phyloP scores from a whole-genome alignment of 1,140 invertebrate species.

The Pseudomyrmex flavicornis region DNA sequence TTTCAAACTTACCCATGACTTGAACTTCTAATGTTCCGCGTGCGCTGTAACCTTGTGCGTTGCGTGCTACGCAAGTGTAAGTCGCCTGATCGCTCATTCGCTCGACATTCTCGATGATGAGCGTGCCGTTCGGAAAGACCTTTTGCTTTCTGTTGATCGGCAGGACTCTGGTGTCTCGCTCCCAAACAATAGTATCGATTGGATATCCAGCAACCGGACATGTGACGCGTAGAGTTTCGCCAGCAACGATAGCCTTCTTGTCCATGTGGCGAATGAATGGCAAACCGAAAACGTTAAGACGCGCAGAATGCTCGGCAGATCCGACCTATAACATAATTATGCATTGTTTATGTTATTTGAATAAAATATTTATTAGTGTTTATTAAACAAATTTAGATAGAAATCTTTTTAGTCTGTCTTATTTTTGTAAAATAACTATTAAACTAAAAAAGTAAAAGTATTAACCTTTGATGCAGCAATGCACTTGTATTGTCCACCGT shows the following conservation, averaged over 20 bases:
- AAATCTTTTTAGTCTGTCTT: background rate
- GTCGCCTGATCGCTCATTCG: slow-evolving; percentile 96
- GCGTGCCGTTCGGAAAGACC: slow-evolving; percentile 96
- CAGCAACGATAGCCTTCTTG: slow-evolving; percentile 97
- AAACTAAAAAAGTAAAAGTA: background rate
- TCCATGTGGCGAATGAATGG: slow-evolving; percentile 96
- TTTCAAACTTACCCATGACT: slow-evolving; percentile 95
- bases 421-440: background rate
- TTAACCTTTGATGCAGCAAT: slow-evolving; percentile 93
- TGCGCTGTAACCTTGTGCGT: slow-evolving; percentile 95
- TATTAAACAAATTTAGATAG: background rate
- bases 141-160: slow-evolving; percentile 98
- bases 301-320: slow-evolving; percentile 92
- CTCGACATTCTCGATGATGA: slow-evolving; percentile 97
- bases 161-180: slow-evolving; percentile 92
- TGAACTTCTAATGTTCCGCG: slow-evolving; percentile 95
- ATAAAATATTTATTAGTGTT: background rate
- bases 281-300: slow-evolving; percentile 96
- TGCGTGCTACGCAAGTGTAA: slow-evolving; percentile 97
- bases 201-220: slow-evolving; percentile 98
- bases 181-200: slow-evolving; percentile 97
- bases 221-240: slow-evolving; percentile 94
- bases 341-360: background rate
- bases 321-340: slow-evolving; percentile 87
- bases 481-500: slow-evolving; percentile 97